Conservation (phyloP, 2,113 vertebrate species). For the Ifrita kowaldi region DNA sequence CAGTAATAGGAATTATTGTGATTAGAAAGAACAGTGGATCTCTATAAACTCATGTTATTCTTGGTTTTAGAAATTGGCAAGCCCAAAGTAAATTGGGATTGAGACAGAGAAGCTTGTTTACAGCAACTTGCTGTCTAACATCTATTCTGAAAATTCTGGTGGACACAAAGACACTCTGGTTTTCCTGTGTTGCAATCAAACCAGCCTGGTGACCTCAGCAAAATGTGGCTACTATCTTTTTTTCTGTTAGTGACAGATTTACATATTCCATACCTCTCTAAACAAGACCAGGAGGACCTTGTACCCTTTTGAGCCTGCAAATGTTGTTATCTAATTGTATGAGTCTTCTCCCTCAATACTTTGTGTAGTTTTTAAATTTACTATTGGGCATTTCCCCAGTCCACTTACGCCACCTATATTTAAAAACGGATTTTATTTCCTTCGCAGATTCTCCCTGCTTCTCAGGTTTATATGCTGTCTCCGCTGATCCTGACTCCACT, state of each 20-base stretch:
- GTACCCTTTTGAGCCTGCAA: background rate
- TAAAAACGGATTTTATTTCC: background rate
- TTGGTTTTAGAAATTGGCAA: conserved; percentile 15
- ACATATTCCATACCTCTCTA: background rate
- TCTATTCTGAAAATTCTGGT: background rate
- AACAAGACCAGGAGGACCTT: background rate
- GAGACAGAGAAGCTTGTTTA: background rate
- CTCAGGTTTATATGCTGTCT: background rate
- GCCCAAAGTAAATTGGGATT: conserved; percentile 10
- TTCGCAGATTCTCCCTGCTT: background rate
- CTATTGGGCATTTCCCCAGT: background rate
- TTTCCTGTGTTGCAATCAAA: background rate
- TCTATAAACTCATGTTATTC: conserved; percentile 31
- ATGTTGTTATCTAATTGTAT: background rate
- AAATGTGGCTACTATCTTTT: background rate
- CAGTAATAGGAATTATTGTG: background rate
- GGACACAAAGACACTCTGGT: background rate
- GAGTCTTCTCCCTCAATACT: background rate
- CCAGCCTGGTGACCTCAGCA: background rate
- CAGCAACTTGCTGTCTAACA: background rate
- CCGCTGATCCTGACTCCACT: background rate
- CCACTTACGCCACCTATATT: background rate
- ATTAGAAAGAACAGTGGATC: conserved; percentile 13
- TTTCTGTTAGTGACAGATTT: background rate
- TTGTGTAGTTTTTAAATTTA: background rate